A percentile compares a stretch with the other conserved stretches of the same genome.
Conservation (phyloP, 2,113 vertebrate species). For the Apteryx mantelli region DNA sequence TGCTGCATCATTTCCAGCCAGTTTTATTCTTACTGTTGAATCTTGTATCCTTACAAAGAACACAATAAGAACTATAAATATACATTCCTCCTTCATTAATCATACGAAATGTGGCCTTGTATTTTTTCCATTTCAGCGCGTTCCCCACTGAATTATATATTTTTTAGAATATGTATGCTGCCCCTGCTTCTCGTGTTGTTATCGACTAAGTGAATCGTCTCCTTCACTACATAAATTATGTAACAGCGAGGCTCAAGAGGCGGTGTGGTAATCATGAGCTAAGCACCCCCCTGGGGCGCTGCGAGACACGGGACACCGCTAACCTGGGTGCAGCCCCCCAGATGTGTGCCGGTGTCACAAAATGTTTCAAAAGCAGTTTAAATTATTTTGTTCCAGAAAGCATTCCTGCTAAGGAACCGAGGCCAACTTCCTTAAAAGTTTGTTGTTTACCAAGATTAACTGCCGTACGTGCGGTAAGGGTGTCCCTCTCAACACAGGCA, state of each 20-base stretch:
- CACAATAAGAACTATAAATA: neutral
- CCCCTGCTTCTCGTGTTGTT: neutral
- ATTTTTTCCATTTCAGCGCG: slow-evolving; percentile 1
- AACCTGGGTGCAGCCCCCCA: neutral
- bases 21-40: neutral
- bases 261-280: neutral
- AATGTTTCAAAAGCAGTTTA: neutral
- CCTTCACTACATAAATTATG: slow-evolving; percentile 1
- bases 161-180: neutral
- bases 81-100: neutral
- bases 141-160: neutral
- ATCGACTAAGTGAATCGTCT: slow-evolving; percentile 30
- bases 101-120: neutral
- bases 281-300: neutral
- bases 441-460: neutral
- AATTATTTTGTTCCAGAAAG: neutral
- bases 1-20: neutral
- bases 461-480: neutral
- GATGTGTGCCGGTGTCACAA: neutral
- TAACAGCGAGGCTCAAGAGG: neutral
- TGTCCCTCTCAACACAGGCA: neutral
- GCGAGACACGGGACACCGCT: fast-evolving
- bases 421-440: neutral
- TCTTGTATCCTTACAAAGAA: neutral
- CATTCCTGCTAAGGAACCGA: neutral